Evolutionary conservation across 2,888 invertebrate species (phyloP).

Genomic region (Leptura quadrifasciata): DNA sequence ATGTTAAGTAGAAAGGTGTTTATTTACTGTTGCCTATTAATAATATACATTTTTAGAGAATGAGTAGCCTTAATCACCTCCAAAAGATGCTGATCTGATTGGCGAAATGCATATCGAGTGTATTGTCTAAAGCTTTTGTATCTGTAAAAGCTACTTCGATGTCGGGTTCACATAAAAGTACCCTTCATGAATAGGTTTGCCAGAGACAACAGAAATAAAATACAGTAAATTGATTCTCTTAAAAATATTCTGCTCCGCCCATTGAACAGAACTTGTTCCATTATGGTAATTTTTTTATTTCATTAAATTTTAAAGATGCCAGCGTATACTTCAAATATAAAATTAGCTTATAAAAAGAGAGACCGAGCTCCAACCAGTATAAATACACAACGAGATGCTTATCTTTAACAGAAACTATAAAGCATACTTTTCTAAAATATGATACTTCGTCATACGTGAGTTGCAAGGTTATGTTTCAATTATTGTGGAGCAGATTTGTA

Average conservation of each 20-base stretch:
- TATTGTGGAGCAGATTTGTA: slow-evolving; percentile 57
- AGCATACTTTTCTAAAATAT: slow-evolving; percentile 50
- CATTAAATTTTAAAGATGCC: slow-evolving; percentile 2
- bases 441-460: slow-evolving; percentile 52
- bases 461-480: slow-evolving; percentile 60
- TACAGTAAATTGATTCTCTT: background rate
- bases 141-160: no score
- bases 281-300: background rate
- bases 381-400: slow-evolving; percentile 44
- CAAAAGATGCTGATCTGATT: no score
- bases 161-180: no score
- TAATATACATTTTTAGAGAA: no score
- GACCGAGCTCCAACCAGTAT: slow-evolving; percentile 10
- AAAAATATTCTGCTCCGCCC: background rate
- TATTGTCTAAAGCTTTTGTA: no score
- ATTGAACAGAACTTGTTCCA: background rate
- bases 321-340: background rate
- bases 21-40: no score
- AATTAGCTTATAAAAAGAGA: background rate
- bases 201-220: background rate
- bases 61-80: no score
- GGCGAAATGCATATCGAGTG: no score
- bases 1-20: no score
- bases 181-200: no score
- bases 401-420: slow-evolving; percentile 50